A percentile compares a stretch with the other conserved stretches of the same genome.
phyloP scores from a whole-genome alignment of 2,113 vertebrate genomes.

The Rousettus leschenaultii region DNA sequence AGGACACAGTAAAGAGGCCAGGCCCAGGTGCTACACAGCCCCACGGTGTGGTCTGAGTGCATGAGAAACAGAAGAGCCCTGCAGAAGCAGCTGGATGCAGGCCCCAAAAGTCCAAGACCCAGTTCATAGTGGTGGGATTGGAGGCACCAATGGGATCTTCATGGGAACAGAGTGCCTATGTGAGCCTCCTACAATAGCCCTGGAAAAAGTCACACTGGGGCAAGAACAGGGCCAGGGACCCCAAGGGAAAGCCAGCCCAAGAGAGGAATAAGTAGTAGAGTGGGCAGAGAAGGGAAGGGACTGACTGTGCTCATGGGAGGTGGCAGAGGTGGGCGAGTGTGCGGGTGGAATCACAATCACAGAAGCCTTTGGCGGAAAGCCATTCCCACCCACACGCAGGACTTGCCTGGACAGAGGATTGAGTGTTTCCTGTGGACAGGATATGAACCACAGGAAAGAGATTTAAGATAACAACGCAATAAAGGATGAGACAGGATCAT shows the following conservation, averaged over 20 bases:
- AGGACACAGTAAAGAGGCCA: slow-evolving; percentile 93
- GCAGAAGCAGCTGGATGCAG: slow-evolving; percentile 84
- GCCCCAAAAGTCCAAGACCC: slow-evolving; percentile 92
- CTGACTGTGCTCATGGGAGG: background rate
- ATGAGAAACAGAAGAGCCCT: slow-evolving; percentile 92
- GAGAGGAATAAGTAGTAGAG: background rate
- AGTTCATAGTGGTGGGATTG: slow-evolving; percentile 83
- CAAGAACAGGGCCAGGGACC: background rate
- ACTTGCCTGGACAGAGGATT: background rate
- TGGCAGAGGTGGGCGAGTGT: accelerated
- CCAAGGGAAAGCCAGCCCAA: background rate
- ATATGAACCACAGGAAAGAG: too few relatives aligned
- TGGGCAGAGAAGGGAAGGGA: background rate
- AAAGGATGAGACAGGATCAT: background rate
- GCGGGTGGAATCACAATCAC: background rate
- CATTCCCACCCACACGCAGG: slow-evolving; percentile 3
- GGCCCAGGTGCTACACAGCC: slow-evolving; percentile 92
- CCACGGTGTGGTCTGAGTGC: slow-evolving; percentile 93
- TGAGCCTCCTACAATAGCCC: background rate
- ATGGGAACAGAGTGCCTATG: background rate
- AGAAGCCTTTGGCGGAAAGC: accelerated
- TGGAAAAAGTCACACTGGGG: background rate
- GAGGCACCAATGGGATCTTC: background rate
- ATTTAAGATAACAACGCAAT: background rate
- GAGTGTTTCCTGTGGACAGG: too few relatives aligned